Conservation (phyloP, 30 jellyfish, hydroid and myxozoan genomes). For the Catostylus mosaicus region DNA sequence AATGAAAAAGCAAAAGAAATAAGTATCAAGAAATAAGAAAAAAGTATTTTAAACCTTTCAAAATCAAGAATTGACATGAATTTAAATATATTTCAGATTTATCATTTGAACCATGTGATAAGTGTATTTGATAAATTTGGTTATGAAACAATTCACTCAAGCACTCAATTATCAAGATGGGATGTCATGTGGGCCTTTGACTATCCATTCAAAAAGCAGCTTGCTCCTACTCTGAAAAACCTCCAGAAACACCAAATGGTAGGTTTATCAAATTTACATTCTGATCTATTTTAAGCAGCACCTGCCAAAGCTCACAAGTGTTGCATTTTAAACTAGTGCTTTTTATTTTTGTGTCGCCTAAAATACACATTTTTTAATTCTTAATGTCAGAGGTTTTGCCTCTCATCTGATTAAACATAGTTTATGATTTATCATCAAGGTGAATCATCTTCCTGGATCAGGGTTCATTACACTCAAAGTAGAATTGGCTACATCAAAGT, state of each 20-base stretch:
- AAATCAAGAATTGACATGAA: neutral
- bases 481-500: constrained; percentile 86
- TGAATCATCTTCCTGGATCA: constrained; percentile 92
- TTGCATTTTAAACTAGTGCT: no score
- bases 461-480: constrained; percentile 87
- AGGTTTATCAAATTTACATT: no score
- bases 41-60: no score
- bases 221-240: constrained; percentile 41
- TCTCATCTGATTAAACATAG: no score
- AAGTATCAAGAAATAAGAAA: no score
- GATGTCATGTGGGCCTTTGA: constrained; percentile 95
- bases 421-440: constrained; percentile 48
- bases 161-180: constrained; percentile 82
- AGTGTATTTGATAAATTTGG: constrained; percentile 75
- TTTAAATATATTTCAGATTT: constrained; percentile 26
- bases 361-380: no score
- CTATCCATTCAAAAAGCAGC: constrained; percentile 73
- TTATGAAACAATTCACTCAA: constrained; percentile 68
- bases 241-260: constrained; percentile 69
- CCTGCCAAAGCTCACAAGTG: no score
- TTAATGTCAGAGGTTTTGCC: no score
- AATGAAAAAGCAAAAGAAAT: no score
- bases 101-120: constrained; percentile 88
- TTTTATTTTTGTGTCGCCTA: no score
- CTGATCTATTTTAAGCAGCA: no score